Base-by-base conservation (phyloP, 2,888 invertebrate genomes). In the Pollenia griseotomentosa region DNA sequence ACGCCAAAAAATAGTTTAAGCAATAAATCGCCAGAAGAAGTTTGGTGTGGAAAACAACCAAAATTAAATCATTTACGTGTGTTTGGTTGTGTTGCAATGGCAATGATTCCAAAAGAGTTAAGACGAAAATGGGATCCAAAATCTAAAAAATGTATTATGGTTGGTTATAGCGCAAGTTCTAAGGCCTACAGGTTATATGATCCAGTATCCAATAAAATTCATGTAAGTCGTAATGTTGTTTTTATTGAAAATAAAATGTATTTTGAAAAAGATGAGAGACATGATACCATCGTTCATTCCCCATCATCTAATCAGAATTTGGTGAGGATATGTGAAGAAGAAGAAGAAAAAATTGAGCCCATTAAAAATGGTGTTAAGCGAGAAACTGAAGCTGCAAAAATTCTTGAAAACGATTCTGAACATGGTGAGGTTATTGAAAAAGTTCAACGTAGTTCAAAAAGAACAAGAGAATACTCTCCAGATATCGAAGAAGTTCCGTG, bases 21-120 rank as follows among this genome's bases (percentile, higher is more conserved):
- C 23, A 19, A 40, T 40, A 61, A 61, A 51, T 61, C 61, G 2
- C 23, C 61, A 33, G 59, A 74, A 63, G 65, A 66, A 61, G 61
- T 70, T 1, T 70, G 48, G 61, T 46, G 59, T 8, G 73, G 73
- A 23, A 73, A 46, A 46, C 16, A 73, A 73, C 12, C 44, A 42
- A 70, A 63, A 40, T 40, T 77, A 23, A 70, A 59, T 23, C 19
- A 78, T 83, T 77, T 83, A n/a, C 77, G 77, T 71, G 48, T 83
- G 63, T 83, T 78, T 78, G 78, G 71, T 14, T 83, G 70, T 33
- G 42, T 68, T 46, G 55, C 78, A 9, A 77, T 71, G 63, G 71
- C 73, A 16, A 63, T 71, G 46, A 57, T 65, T 10, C 83, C 71
- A 74, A 73, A 85, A n/a, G 63, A 83, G 46, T 14, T 53, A 23